Base-by-base conservation (phyloP, 2,113 vertebrate species). In the Camelus bactrianus region DNA sequence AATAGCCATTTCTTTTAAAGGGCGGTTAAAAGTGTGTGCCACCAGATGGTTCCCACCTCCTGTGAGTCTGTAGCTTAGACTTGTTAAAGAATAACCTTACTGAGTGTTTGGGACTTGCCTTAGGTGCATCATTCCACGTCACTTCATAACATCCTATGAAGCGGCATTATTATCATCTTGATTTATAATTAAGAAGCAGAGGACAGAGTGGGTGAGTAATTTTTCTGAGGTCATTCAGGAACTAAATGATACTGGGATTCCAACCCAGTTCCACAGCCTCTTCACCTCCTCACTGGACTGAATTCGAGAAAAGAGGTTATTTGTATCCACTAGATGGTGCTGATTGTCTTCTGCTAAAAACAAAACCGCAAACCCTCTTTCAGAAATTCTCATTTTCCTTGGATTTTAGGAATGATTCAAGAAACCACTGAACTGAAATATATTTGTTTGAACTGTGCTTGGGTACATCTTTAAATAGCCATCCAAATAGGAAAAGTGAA, bases 301-400 rank as follows among this genome's bases (percentile, higher is more conserved):
- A 77, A 86, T 42, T 94, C 10, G 28, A 72, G 62, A 86, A 65
- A 32, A 84, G 60, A 88, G 4, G 20, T n/a, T 89, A 70, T 70
- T 72, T 94, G 7, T 28, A 6, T 81, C 97, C 98, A 97, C 97
- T 97, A 98, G 98, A 88, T 97, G 97, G 97, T 73, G 96, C 97
- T 97, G 24, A 64, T 38, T 73, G 64, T 85, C 96, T 87, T 97
- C 84, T 76, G 8, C 30, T 95, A 30, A 76, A 95, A 16, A 54
- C 30, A 54, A 81, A 88, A 19, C n/a, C 7, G 16, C 12, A 46
- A 26, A 5, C 1, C 4, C n/a, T 3, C 32, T 84, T 62, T 84
- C 38, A 70, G 58, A 73, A 62, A 56, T 13, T 86, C 26, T 90
- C 26, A 0, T 16, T 90, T 84, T 46, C 32, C 67, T 69, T 79